Evolutionary conservation across 2,113 vertebrate species (phyloP).

Genomic region (Maccullochella peelii): DNA sequence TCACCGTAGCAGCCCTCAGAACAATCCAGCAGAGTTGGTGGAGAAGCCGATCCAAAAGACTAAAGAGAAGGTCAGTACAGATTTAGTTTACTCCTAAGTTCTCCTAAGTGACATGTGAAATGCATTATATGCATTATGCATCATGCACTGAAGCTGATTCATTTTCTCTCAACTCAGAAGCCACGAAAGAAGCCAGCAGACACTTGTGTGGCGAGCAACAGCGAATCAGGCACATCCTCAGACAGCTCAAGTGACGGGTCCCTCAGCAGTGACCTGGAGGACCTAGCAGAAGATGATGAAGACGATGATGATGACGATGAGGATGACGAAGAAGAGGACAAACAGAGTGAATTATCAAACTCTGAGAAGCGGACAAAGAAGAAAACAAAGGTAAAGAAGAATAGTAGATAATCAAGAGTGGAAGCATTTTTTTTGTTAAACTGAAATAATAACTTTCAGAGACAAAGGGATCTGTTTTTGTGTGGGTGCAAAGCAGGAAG

Average conservation of each 20-base stretch:
- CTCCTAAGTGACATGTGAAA: background rate
- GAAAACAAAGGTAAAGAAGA: constrained; percentile 89
- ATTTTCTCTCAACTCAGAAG: constrained; percentile 83
- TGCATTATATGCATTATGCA: background rate
- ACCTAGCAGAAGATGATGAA: constrained; percentile 94
- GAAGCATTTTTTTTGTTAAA: background rate
- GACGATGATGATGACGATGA: constrained; percentile 88
- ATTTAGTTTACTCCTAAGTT: background rate
- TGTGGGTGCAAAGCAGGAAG: constrained; percentile 4
- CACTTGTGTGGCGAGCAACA: constrained; percentile 91
- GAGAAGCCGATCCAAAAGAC: constrained; percentile 88
- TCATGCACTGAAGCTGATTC: constrained; percentile 14
- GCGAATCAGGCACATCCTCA: constrained; percentile 94
- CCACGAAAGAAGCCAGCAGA: constrained; percentile 91
- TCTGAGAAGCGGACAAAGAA: constrained; percentile 91
- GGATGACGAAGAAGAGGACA: constrained; percentile 92
- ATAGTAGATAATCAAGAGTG: background rate
- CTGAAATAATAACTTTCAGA: constrained; percentile 1
- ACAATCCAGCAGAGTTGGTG: constrained; percentile 85
- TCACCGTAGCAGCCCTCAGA: constrained; percentile 85
- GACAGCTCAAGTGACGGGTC: constrained; percentile 96
- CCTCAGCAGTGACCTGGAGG: constrained; percentile 96
- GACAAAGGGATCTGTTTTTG: background rate
- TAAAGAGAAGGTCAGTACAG: constrained; percentile 93
- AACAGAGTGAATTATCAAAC: constrained; percentile 92